Evolutionary conservation across 2,797 vertebrate species (phyloP).

Genomic region (Geotrypetes seraphini): DNA sequence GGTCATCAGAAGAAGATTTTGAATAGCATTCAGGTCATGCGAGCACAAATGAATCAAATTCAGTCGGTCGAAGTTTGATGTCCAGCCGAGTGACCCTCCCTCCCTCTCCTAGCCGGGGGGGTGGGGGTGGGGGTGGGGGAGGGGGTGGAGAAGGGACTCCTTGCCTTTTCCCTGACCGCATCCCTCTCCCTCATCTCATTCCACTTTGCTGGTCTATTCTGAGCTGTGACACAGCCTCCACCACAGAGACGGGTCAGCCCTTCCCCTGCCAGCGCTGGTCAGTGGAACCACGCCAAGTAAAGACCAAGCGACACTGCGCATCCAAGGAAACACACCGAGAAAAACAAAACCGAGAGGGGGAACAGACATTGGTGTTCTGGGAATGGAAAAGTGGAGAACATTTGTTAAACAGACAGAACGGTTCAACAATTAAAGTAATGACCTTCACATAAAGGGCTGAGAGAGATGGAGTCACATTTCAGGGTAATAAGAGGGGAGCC

Average conservation of each 20-base stretch:
- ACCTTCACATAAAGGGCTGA: conserved; percentile 4
- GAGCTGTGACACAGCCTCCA: neutral
- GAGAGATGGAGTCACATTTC: neutral
- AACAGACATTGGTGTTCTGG: neutral
- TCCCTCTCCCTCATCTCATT: too few relatives aligned
- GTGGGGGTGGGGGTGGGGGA: conserved; percentile 1
- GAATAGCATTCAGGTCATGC: conserved; percentile 98
- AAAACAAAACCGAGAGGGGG: too few relatives aligned
- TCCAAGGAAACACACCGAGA: too few relatives aligned
- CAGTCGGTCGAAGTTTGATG: conserved; percentile 96
- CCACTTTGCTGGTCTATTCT: neutral
- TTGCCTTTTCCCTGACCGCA: conserved; percentile 7
- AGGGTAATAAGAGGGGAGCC: neutral
- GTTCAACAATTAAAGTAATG: neutral
- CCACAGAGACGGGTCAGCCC: too few relatives aligned
- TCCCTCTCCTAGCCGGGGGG: conserved; percentile 12
- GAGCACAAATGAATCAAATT: conserved; percentile 98
- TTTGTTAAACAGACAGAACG: neutral
- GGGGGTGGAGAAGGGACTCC: neutral
- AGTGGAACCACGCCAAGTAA: too few relatives aligned
- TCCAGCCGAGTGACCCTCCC: conserved; percentile 36
- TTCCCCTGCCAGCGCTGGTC: too few relatives aligned
- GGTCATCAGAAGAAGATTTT: conserved; percentile 99
- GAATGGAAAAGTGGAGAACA: neutral
- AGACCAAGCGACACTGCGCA: too few relatives aligned